Base-by-base conservation (phyloP, 1,140 invertebrate genomes). In the Cydia splendana region DNA sequence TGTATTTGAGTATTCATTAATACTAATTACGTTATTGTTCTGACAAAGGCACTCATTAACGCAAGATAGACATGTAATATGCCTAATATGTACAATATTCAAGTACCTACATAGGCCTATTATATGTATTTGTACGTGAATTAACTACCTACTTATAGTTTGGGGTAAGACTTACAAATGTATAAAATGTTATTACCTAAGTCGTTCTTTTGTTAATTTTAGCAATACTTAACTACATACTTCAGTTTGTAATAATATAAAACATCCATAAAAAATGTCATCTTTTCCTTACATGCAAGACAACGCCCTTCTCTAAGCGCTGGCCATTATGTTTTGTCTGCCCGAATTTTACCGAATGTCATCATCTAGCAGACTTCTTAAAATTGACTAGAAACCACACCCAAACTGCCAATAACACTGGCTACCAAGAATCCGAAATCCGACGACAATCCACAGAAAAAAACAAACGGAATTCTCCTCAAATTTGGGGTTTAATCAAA, bases 401-500 rank as follows among this genome's bases (percentile, higher is more conserved):
- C 57, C 57, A 3, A 62, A 62, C 57, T 62, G 57, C 57, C 57
- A 62, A 62, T 62, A 62, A 62, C 24, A 71, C 34, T 71, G 67
- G 67, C 67, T 71, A 71, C 67, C 67, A 18, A 71, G 67, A 45
- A 71, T 71, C 34, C 67, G 6, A 71, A 71, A 45, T 24, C 15
- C 34, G 67, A 24, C 67, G 67, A 71, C 67, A 71, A 24, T 10
- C 65, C 10, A 67, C 65, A 62, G 38, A 71, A 71, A 71, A 67
- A 38, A 38, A 38, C 34, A 34, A n/a, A 71, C 28, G n/a, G 45
- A 69, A 71, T 71, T 71, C 67, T 30, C 15, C 15, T 30, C 67
- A 71, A 71, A 71, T 71, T 71, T 20, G 20, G 57, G 57, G 18
- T n/a, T 62, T 62, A 34, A 71, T 69, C 24, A 69, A 71, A 71